Conservation (phyloP, 2,888 invertebrate species). For the Blera fallax region DNA sequence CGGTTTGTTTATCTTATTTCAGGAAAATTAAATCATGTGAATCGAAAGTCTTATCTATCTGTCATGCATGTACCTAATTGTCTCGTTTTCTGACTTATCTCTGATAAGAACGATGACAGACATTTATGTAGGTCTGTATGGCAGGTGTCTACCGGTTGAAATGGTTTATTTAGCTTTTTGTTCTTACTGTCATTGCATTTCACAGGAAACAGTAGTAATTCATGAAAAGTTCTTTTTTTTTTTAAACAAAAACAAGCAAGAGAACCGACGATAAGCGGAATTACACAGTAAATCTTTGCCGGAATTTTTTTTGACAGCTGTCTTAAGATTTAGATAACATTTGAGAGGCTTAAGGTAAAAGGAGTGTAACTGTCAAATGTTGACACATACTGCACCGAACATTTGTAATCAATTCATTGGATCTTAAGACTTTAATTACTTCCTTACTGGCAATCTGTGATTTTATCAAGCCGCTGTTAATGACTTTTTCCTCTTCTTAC, state of each 20-base stretch:
- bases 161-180: constrained; percentile 72
- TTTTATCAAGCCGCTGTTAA: no score
- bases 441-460: neutral
- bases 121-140: neutral
- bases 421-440: neutral
- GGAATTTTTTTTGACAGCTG: neutral
- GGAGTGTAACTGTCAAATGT: neutral
- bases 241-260: neutral
- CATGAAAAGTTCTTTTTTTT: neutral
- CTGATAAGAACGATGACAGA: constrained; percentile 3
- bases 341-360: neutral
- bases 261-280: neutral
- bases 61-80: neutral
- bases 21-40: neutral
- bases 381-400: neutral
- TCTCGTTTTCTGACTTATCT: neutral
- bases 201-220: neutral
- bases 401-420: no score
- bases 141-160: constrained; percentile 54
- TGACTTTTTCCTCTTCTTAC: neutral
- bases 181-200: constrained; percentile 52
- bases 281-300: neutral
- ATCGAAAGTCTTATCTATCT: neutral
- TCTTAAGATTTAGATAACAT: neutral
- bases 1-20: neutral